Percentiles rank a stretch among this genome's conserved stretches.
Evolutionary conservation across 2,888 invertebrate genomes (phyloP).

Genomic region (Caenorhabditis virilis): DNA sequence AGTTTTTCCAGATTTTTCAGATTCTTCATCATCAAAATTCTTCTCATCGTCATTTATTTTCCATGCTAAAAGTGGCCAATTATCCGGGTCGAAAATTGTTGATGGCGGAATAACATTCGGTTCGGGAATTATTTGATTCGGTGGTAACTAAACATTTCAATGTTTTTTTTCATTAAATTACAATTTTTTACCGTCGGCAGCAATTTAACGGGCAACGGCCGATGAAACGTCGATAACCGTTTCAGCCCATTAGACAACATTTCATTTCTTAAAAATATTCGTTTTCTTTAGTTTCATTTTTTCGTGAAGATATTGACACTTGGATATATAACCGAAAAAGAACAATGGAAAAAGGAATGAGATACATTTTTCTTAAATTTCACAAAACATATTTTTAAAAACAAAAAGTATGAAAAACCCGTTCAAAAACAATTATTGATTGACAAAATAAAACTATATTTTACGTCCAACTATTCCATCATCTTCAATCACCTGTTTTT

Average conservation of each 20-base stretch:
- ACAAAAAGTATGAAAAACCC: neutral
- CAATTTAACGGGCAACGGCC: neutral
- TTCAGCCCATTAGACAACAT: neutral
- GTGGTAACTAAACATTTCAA: no score
- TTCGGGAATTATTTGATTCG: no score
- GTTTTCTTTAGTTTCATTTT: neutral
- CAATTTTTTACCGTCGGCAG: no score
- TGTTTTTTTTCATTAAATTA: no score
- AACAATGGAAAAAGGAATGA: neutral
- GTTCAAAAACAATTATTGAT: neutral
- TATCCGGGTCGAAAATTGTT: conserved; percentile 13
- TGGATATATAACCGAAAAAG: conserved; percentile 2
- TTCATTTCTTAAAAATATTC: neutral
- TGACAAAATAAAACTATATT: neutral
- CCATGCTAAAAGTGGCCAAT: conserved; percentile 5
- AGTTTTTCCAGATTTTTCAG: neutral
- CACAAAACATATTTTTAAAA: conserved; percentile 1
- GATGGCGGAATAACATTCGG: no score
- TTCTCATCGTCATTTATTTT: conserved; percentile 1
- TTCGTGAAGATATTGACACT: neutral
- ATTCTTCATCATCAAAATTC: neutral
- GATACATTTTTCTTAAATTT: neutral
- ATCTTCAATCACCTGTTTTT: conserved; percentile 8
- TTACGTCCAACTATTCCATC: conserved; percentile 15
- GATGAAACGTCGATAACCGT: neutral